These are phyloP conservation scores for Callionymus lyra DNA, from an alignment of 2,113 vertebrate genomes.

Conservation along the genomic window DNA sequence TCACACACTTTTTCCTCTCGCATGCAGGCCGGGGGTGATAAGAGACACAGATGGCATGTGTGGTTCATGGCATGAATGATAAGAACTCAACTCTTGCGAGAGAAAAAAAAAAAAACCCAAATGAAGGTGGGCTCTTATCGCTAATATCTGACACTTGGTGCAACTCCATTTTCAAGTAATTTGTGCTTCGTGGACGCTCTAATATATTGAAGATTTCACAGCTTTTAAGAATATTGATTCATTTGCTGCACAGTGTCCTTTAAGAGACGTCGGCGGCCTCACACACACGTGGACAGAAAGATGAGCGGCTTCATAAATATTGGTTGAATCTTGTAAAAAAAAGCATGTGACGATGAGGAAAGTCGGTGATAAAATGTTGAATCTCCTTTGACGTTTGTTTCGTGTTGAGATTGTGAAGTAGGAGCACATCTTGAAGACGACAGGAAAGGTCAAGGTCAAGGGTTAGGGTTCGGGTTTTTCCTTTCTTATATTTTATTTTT, in stretches of 20 bases:
- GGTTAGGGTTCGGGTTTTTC: too few species aligned
- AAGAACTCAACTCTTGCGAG: constrained; percentile 43
- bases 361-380: too few species aligned
- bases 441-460: too few species aligned
- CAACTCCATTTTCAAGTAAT: constrained; percentile 53
- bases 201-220: constrained; percentile 51
- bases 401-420: too few species aligned
- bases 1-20: constrained; percentile 36
- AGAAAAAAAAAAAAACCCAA: constrained; percentile 28
- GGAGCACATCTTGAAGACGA: too few species aligned
- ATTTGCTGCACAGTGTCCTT: constrained; percentile 46
- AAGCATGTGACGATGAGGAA: too few species aligned
- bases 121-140: constrained; percentile 51
- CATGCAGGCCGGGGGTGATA: constrained; percentile 46
- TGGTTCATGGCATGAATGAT: constrained; percentile 52
- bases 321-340: too few species aligned
- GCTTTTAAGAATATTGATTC: constrained; percentile 52
- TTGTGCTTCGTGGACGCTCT: constrained; percentile 29
- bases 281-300: constrained; percentile 22
- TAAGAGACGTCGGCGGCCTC: constrained; percentile 38
- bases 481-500: too few species aligned
- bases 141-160: constrained; percentile 61
- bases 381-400: too few species aligned
- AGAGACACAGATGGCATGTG: constrained; percentile 55
- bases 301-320: too few species aligned